phyloP scores from a whole-genome alignment of 2,797 vertebrate species.

The Capromys pilorides region DNA sequence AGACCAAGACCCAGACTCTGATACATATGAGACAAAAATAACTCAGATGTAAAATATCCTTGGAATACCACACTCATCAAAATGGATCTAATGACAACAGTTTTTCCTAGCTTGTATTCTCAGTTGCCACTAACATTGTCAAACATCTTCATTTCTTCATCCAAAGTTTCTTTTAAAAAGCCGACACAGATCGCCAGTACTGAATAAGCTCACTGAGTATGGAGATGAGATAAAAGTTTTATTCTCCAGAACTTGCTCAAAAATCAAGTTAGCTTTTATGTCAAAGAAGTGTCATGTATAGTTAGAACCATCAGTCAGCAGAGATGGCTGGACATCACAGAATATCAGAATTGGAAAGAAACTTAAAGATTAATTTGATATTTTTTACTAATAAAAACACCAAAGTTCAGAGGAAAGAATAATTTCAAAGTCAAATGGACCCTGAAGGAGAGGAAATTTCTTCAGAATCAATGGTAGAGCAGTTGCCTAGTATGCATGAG shows the following conservation, averaged over 20 bases:
- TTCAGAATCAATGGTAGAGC: neutral
- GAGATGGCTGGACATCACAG: constrained; percentile 36
- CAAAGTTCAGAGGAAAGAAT: neutral
- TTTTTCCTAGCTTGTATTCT: constrained; percentile 56
- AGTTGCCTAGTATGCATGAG: neutral
- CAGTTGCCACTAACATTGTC: constrained; percentile 3
- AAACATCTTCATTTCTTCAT: neutral
- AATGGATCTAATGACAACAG: constrained; percentile 40
- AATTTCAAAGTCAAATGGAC: constrained; percentile 21
- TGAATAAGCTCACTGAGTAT: neutral
- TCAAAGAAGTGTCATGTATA: constrained; percentile 46
- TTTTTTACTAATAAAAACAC: constrained; percentile 43
- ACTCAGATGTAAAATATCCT: constrained; percentile 40
- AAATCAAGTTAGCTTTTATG: constrained; percentile 37
- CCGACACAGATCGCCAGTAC: constrained; percentile 13
- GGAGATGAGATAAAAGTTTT: constrained; percentile 39
- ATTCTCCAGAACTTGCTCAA: constrained; percentile 40
- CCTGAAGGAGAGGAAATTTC: neutral
- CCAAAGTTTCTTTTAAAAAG: constrained; percentile 57
- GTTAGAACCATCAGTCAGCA: constrained; percentile 18
- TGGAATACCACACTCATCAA: constrained; percentile 33
- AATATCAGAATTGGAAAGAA: constrained; percentile 42
- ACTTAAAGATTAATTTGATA: neutral
- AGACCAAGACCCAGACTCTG: constrained; percentile 49
- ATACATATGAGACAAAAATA: constrained; percentile 65